phyloP scores from a whole-genome alignment of 2,113 vertebrate genomes.

The Scopus umbretta region DNA sequence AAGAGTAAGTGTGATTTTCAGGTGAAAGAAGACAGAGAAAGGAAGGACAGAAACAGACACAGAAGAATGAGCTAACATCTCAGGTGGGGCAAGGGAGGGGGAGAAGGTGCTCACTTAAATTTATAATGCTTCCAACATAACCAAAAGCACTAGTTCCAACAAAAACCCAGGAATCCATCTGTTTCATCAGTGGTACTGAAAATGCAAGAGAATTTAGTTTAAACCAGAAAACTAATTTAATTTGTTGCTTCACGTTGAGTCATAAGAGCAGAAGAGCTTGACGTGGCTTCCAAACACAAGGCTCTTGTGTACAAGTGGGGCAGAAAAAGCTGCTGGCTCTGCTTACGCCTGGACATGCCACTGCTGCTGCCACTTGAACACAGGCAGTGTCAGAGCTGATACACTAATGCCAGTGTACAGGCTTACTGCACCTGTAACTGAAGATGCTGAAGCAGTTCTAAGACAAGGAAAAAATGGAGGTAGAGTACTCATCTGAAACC shows the following conservation, averaged over 20 bases:
- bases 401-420: background rate
- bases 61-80: background rate
- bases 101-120: background rate
- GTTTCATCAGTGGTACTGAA: background rate
- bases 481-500: background rate
- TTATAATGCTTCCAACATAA: background rate
- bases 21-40: background rate
- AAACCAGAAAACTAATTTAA: background rate
- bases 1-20: background rate
- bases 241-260: background rate
- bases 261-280: background rate
- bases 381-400: background rate
- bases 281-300: background rate
- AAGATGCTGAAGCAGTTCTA: background rate
- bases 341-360: background rate
- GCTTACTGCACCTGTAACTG: background rate
- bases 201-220: background rate
- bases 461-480: background rate
- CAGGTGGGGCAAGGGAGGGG: fast-evolving
- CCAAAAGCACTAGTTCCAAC: background rate
- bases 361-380: background rate
- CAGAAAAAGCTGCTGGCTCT: background rate
- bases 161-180: background rate
- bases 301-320: background rate
- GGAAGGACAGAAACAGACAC: background rate